phyloP scores from a whole-genome alignment of 2,113 vertebrate genomes.

The Erythrolamprus reginae region DNA sequence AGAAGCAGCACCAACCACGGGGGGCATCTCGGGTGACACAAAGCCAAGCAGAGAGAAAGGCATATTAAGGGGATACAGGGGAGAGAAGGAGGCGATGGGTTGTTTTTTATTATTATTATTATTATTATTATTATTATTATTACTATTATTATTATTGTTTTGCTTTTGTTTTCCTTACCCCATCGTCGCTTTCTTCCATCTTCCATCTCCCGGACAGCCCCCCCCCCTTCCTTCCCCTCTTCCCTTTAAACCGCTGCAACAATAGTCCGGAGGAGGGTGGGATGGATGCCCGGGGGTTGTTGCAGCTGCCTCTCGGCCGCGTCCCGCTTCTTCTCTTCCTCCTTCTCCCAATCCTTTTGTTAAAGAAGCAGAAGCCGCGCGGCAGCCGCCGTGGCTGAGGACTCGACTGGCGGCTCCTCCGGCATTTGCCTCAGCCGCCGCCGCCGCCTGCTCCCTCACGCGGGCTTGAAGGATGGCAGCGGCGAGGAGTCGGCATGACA shows the following conservation, averaged over 20 bases:
- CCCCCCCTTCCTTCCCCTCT: too few relatives aligned
- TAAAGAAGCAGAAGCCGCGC: neutral
- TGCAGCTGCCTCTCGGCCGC: too few relatives aligned
- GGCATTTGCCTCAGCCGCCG: neutral
- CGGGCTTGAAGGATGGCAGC: neutral
- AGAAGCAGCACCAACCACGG: neutral
- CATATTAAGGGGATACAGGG: neutral
- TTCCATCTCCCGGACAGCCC: conserved; percentile 8
- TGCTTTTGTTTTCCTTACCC: neutral
- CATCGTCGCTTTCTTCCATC: conserved; percentile 16
- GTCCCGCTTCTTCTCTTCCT: neutral
- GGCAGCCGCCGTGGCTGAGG: too few relatives aligned
- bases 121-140: too few relatives aligned
- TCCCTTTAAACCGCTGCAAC: neutral
- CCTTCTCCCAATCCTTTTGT: neutral
- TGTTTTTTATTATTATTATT: too few relatives aligned
- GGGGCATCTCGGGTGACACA: neutral
- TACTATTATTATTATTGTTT: too few relatives aligned
- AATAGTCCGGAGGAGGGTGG: neutral
- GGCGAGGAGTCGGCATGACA: conserved; percentile 3
- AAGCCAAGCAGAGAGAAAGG: neutral
- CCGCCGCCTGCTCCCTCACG: neutral
- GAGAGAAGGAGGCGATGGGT: neutral
- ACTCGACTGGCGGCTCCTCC: neutral
- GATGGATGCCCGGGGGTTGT: neutral